These are phyloP conservation scores for Crocallis elinguaria DNA, from an alignment of 2,888 invertebrate genomes.

Conservation along the genomic window DNA sequence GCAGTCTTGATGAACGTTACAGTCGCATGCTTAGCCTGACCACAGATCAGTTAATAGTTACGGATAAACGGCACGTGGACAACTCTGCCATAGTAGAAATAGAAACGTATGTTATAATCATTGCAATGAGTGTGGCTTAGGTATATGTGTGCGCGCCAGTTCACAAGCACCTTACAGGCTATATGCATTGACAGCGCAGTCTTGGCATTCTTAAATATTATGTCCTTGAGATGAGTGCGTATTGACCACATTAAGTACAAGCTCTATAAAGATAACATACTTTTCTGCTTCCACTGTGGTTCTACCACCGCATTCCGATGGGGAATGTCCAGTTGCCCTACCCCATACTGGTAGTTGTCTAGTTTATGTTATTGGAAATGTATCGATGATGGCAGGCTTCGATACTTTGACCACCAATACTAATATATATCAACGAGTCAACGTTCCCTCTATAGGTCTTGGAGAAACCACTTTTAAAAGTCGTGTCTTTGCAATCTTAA, in stretches of 20 bases:
- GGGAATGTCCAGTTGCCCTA: background rate
- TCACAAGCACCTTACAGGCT: too few species aligned
- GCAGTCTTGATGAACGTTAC: background rate
- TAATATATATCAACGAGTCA: background rate
- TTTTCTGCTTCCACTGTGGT: too few species aligned
- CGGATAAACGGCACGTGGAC: conserved; percentile 1
- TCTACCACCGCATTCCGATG: background rate
- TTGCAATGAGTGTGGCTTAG: too few species aligned
- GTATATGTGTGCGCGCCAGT: too few species aligned
- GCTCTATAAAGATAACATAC: too few species aligned
- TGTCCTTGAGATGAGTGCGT: too few species aligned
- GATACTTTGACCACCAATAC: background rate
- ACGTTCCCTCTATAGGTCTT: background rate
- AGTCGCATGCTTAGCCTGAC: conserved; percentile 1
- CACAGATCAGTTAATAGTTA: background rate
- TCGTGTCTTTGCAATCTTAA: background rate
- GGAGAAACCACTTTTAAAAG: background rate
- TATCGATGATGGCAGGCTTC: background rate
- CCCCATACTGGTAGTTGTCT: background rate
- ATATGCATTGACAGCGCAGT: too few species aligned
- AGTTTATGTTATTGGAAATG: background rate
- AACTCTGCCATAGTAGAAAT: too few species aligned
- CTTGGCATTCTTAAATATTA: too few species aligned
- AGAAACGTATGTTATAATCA: too few species aligned
- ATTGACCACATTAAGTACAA: too few species aligned